These are phyloP conservation scores for Clupea harengus DNA, from an alignment of 2,113 vertebrate genomes.

Conservation along the genomic window DNA sequence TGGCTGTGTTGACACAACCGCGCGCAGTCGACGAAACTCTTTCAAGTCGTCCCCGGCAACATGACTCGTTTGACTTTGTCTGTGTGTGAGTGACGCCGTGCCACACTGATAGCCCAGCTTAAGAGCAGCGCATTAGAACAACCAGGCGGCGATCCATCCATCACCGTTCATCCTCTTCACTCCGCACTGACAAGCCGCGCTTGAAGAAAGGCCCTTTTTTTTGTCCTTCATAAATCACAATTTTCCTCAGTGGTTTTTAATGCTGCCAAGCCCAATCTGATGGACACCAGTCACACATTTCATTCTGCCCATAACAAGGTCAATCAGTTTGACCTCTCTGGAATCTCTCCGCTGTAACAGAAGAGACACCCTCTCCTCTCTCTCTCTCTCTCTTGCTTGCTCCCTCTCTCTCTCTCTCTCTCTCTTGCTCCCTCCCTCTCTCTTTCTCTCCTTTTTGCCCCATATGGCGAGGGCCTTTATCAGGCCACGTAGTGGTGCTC, in stretches of 20 bases:
- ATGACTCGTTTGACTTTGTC: background rate
- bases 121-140: background rate
- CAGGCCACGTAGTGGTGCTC: conserved; percentile 20
- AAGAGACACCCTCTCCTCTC: background rate
- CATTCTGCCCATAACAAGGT: conserved; percentile 34
- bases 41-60: conserved; percentile 30
- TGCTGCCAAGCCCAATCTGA: conserved; percentile 12
- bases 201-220: background rate
- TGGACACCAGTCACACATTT: conserved; percentile 17
- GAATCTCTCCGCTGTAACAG: background rate
- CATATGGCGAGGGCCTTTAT: conserved; percentile 30
- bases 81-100: background rate
- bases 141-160: background rate
- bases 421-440: background rate
- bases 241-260: conserved; percentile 15
- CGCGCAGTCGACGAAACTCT: conserved; percentile 32
- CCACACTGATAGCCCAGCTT: background rate
- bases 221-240: conserved; percentile 1
- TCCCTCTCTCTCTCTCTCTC: background rate
- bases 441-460: conserved; percentile 3
- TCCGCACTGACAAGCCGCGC: background rate
- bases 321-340: conserved; percentile 20
- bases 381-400: background rate
- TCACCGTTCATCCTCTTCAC: conserved; percentile 12
- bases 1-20: conserved; percentile 40